Conservation (phyloP, 2,888 invertebrate genomes). For the Tachina grossa region DNA sequence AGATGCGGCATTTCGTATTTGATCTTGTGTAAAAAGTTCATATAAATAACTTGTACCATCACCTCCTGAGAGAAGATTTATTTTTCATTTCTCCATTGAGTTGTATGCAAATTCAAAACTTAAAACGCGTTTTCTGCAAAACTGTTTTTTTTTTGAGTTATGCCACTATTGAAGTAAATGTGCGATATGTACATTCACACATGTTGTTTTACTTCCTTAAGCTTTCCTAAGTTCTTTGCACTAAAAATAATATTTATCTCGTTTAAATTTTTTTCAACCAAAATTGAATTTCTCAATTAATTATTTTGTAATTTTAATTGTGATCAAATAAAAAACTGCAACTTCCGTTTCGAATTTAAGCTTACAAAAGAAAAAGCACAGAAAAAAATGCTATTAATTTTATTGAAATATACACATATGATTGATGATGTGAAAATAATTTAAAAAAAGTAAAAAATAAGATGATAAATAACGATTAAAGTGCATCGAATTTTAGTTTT, state of each 20-base stretch:
- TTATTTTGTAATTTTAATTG: constrained; percentile 56
- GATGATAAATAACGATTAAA: constrained; percentile 54
- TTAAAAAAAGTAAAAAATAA: constrained; percentile 32
- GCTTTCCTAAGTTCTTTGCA: background rate
- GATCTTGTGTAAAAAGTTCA: no score
- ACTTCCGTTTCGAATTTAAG: constrained; percentile 65
- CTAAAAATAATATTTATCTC: background rate
- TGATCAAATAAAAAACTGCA: constrained; percentile 31
- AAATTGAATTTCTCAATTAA: constrained; percentile 42
- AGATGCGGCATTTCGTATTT: no score
- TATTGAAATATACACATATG: constrained; percentile 27
- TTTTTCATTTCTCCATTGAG: no score
- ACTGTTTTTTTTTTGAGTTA: no score
- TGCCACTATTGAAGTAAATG: no score
- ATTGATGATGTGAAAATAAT: constrained; percentile 54
- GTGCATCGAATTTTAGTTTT: constrained; percentile 20
- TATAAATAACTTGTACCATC: no score
- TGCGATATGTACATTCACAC: background rate
- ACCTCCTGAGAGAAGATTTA: no score
- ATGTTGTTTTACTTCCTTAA: background rate
- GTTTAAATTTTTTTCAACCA: background rate
- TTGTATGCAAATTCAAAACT: no score
- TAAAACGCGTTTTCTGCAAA: no score
- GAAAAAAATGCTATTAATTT: constrained; percentile 36
- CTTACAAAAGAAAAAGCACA: constrained; percentile 5